Conservation (phyloP, 2,888 invertebrate genomes). For the Aspidiotus rigidus region DNA sequence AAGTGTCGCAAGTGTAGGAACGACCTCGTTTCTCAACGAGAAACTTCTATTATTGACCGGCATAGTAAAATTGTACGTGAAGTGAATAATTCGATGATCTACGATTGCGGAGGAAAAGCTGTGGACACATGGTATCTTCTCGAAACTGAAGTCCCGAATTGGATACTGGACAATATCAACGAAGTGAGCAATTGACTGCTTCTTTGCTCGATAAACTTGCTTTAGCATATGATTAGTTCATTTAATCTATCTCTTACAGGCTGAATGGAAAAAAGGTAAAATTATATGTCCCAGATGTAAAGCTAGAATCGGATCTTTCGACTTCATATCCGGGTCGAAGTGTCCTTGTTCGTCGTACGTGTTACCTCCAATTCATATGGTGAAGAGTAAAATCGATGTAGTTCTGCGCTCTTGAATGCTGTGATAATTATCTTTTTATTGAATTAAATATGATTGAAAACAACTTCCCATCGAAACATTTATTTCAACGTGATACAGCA, state of each 20-base stretch:
- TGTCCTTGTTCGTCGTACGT: slow-evolving; percentile 51
- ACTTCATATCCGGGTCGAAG: slow-evolving; percentile 55
- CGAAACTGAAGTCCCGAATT: slow-evolving; percentile 51
- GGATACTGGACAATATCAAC: slow-evolving; percentile 50
- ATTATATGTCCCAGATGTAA: slow-evolving; percentile 54
- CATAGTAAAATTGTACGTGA: slow-evolving; percentile 36
- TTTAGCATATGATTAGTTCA: neutral
- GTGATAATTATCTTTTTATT: too few species aligned
- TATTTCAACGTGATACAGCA: too few species aligned
- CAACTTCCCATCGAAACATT: too few species aligned
- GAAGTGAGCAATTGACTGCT: slow-evolving; percentile 41
- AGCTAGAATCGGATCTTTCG: slow-evolving; percentile 55
- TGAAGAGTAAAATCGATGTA: slow-evolving; percentile 55
- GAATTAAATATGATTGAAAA: too few species aligned
- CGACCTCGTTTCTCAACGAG: slow-evolving; percentile 33
- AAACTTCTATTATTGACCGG: slow-evolving; percentile 34
- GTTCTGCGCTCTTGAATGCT: too few species aligned
- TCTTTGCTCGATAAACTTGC: neutral
- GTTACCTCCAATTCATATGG: slow-evolving; percentile 53
- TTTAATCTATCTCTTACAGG: slow-evolving; percentile 38
- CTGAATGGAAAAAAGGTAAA: slow-evolving; percentile 58
- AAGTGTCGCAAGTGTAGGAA: slow-evolving; percentile 39
- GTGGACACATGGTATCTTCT: slow-evolving; percentile 45
- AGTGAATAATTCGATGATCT: slow-evolving; percentile 33
- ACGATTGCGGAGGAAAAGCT: slow-evolving; percentile 37